Base-by-base conservation (phyloP, 2,888 invertebrate species). In the Nebria brevicollis region DNA sequence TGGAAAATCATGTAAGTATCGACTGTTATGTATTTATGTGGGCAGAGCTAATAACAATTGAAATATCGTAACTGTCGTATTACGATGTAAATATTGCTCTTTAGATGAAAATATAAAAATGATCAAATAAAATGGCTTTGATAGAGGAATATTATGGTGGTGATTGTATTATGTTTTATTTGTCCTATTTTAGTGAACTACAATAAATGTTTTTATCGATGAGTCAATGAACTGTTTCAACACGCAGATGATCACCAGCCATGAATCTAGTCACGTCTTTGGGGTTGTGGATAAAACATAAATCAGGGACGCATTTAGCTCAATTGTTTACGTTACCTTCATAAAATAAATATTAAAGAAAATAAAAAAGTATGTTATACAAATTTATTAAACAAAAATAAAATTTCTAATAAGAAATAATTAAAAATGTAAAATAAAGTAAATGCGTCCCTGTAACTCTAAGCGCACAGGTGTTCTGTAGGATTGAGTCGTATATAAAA, bases 401-500 rank as follows among this genome's bases (percentile, higher is more conserved):
- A 34, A 2, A 34, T 34, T 34, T 34, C 34, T 34, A 34, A 2
- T 34, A 5, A 34, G 1, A 34, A 34, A 34, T 5, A 34, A 34
- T 4, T 34, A 5, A 34, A 34, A 34, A 34, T 34, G 34, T 20
- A 34, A 34, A 34, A 34, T 34, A 2, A 34, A 34, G 34, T 5
- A 7, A 13, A 11, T 54, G 2, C 54, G 54, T 54, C 54, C 7
- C 54, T 54, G 54, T 54, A 54, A 54, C n/a, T 34, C 34, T 2
- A 34, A 13, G 80, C 26, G 43, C 79, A 79, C 79, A 79, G 79
- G 79, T 79, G 79, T 79, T 74, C 74, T 25, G 43, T 70, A 43
- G 72, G 70, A 78, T 78, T 78, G 78, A 78, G 78, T 73, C 66
- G 73, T 78, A 78, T 78, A 73, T 54, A 70, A 11, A 72, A 72